Base-by-base conservation (phyloP, 2,888 invertebrate genomes). In the Arctia plantaginis region DNA sequence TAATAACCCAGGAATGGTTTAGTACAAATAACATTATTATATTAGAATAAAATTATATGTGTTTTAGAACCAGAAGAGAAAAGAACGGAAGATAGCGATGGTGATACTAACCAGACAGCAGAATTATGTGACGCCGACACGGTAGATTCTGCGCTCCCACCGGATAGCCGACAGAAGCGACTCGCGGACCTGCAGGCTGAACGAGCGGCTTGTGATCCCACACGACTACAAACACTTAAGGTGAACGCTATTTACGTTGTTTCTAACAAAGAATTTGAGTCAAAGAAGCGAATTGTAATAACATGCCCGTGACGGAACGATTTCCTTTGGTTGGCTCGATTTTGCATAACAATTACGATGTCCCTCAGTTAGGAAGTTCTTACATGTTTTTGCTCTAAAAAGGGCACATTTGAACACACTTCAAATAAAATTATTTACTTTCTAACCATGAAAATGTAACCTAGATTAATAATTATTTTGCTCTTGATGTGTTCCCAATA, bases 131-230 rank as follows among this genome's bases (percentile, higher is more conserved):
- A 97, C 84, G 97, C 95, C 70, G 97, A 97, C 86, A 95, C 97
- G 65, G 97, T 97, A 15, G 97, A 97, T 90, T 97, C 97, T 0
- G 96, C 97, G 0, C 90, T 97, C 70, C 97, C 97, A 7, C 96
- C 97, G 0, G 97, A 97, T 90, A 96, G 97, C 82, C 96, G 97
- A 71, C 97, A 97, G 87, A 96, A 97, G 89, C 96, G 97, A 82
- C 96, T 97, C 69, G 96, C 97, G 23, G 97, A 97, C 87, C 89
- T 98, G 82, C 97, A 98, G 96, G 95, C 96, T 95, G 87, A 98
- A 97, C 89, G 98, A 82, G 97, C 98, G 20, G 98, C 98, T 80
- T 98, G 98, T 89, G 98, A 98, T 87, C 97, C 98, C 0, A 97
- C 98, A 78, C 97, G 98, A 82, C 94, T 98, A 76, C 97, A 97